Evolutionary conservation across 2,888 invertebrate genomes (phyloP).

Genomic region (Volucella inanis): DNA sequence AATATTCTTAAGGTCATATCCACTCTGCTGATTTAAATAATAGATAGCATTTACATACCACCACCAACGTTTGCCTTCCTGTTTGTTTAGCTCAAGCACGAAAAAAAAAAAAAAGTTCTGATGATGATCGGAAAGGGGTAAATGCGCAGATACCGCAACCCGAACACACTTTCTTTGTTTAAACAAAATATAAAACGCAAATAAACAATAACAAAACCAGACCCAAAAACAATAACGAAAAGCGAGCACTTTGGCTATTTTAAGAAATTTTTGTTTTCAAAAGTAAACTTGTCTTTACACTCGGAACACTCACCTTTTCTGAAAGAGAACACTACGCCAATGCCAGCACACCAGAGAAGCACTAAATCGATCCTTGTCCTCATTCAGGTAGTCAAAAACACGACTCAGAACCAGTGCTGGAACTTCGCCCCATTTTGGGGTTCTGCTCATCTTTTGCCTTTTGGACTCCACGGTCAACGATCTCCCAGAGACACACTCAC

Average conservation of each 20-base stretch:
- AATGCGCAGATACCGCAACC: conserved; percentile 56
- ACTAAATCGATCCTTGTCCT: conserved; percentile 83
- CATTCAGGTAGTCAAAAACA: conserved; percentile 82
- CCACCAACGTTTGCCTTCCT: conserved; percentile 40
- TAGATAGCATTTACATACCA: conserved; percentile 45
- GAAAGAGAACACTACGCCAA: conserved; percentile 84
- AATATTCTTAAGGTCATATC: conserved; percentile 53
- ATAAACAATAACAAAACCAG: conserved; percentile 17
- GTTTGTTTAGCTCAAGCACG: conserved; percentile 2
- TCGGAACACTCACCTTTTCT: conserved; percentile 80
- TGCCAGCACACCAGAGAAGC: conserved; percentile 85
- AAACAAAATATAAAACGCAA: conserved; percentile 28
- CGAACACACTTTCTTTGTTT: conserved; percentile 3
- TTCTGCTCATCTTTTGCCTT: conserved; percentile 70
- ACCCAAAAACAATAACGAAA: conserved; percentile 12
- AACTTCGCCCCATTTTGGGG: conserved; percentile 81
- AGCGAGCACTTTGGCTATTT: conserved; percentile 41
- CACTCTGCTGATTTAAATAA: conserved; percentile 32
- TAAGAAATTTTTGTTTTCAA: conserved; percentile 26
- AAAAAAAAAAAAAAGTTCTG: background rate
- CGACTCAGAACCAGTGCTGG: conserved; percentile 83
- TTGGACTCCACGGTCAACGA: conserved; percentile 49
- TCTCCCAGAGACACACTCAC: conserved; percentile 28
- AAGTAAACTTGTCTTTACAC: conserved; percentile 7
- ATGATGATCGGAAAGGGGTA: conserved; percentile 34